These are phyloP conservation scores for Holothuria scabra DNA, from an alignment of 53 echinoderm and acorn worm genomes.

Conservation along the genomic window DNA sequence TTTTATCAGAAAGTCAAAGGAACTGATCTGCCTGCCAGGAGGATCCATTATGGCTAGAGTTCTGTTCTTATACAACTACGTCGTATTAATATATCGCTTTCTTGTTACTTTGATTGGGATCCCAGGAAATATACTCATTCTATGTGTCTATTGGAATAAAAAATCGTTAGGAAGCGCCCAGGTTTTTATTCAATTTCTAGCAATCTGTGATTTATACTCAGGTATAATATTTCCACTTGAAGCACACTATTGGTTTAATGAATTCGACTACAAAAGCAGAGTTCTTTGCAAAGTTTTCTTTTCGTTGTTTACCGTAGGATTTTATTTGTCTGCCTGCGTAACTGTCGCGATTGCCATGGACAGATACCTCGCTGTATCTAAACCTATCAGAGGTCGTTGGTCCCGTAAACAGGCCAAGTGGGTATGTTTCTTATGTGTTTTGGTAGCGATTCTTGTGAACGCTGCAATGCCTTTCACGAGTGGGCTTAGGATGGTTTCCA, in stretches of 20 bases:
- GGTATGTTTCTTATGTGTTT: conserved; percentile 41
- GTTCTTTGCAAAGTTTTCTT: conserved; percentile 15
- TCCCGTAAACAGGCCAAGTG: conserved; percentile 53
- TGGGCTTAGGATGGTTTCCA: not conserved
- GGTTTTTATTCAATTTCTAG: conserved; percentile 61
- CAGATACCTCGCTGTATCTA: conserved; percentile 67
- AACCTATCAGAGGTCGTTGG: conserved; percentile 53
- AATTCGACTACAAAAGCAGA: conserved; percentile 22
- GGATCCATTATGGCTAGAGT: no score
- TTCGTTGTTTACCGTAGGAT: conserved; percentile 19
- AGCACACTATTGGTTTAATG: conserved; percentile 22
- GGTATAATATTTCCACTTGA: conserved; percentile 33
- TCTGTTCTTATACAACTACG: conserved; percentile 3
- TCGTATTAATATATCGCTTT: conserved; percentile 8
- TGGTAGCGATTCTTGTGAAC: conserved; percentile 1
- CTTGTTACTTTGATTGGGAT: conserved; percentile 65
- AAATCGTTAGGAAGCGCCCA: conserved; percentile 61
- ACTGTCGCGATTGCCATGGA: conserved; percentile 70
- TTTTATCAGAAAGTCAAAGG: no score
- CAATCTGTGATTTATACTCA: conserved; percentile 42
- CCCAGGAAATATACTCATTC: conserved; percentile 69
- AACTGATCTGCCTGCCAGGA: no score
- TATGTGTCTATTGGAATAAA: conserved; percentile 64
- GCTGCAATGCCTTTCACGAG: not conserved
- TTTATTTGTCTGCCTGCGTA: conserved; percentile 56